phyloP scores from a whole-genome alignment of 1,140 invertebrate species.

The Cotesia glomerata region DNA sequence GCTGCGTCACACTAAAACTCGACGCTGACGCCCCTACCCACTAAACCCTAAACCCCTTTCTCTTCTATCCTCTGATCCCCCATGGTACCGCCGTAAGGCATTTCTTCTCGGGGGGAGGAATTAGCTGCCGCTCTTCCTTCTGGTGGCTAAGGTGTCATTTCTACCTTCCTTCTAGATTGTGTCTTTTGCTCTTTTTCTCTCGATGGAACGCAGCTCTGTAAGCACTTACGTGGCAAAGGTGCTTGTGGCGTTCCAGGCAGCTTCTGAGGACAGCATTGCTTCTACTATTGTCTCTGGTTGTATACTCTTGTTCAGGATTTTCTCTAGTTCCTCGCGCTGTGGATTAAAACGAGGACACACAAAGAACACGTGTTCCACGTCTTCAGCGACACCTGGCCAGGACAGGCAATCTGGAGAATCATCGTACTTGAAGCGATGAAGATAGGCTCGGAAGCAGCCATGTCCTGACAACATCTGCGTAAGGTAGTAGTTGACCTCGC shows the following conservation, averaged over 20 bases:
- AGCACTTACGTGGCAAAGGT: constrained; percentile 15
- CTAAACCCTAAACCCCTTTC: not conserved
- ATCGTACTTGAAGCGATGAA: constrained; percentile 39
- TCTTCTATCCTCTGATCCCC: constrained; percentile 3
- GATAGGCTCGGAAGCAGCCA: constrained; percentile 49
- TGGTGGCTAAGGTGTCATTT: not conserved
- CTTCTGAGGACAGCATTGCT: constrained; percentile 22
- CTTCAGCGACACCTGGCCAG: not conserved
- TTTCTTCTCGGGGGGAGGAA: constrained; percentile 12
- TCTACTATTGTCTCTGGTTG: constrained; percentile 24
- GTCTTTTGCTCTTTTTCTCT: constrained; percentile 8
- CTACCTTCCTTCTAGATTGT: not conserved
- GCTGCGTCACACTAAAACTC: not conserved
- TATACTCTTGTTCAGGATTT: not conserved
- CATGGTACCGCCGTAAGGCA: constrained; percentile 14
- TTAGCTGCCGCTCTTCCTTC: constrained; percentile 22
- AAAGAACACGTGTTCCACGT: constrained; percentile 21
- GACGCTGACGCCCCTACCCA: not conserved
- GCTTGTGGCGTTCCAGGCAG: constrained; percentile 3
- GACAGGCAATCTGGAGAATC: constrained; percentile 40
- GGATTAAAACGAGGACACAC: constrained; percentile 1
- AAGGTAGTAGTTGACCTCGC: constrained; percentile 37
- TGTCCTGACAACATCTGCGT: constrained; percentile 30
- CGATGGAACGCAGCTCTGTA: constrained; percentile 13
- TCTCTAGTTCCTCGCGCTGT: not conserved